Evolutionary conservation across 2,797 vertebrate genomes (phyloP).

Genomic region (Meriones psammophilus): DNA sequence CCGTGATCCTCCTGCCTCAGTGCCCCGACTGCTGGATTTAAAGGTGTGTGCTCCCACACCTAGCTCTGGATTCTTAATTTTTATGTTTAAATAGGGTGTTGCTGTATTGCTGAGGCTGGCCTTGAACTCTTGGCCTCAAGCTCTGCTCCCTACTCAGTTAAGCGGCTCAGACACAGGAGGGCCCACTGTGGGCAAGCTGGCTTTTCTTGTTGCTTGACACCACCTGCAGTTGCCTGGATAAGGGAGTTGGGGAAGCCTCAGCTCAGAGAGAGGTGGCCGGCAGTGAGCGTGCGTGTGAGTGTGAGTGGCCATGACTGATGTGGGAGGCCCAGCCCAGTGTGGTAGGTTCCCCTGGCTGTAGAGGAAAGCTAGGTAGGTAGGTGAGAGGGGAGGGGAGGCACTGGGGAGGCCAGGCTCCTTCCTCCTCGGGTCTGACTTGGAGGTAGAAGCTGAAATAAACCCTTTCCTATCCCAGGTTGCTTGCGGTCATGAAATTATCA

Average conservation of each 20-base stretch:
- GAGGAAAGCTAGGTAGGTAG: neutral
- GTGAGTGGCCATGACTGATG: neutral
- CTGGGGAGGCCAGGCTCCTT: no score
- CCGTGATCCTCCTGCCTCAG: neutral
- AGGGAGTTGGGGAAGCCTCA: neutral
- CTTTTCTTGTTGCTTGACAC: neutral
- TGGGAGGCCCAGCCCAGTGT: neutral
- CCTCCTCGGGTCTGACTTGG: neutral
- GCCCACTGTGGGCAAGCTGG: neutral
- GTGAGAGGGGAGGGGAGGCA: no score
- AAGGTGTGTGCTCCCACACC: neutral
- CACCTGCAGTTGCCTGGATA: neutral
- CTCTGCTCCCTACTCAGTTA: neutral
- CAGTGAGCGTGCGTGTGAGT: no score
- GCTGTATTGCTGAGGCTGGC: neutral
- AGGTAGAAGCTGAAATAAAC: neutral
- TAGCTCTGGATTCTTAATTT: neutral
- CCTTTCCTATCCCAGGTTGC: neutral
- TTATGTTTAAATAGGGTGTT: neutral
- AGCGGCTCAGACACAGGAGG: neutral
- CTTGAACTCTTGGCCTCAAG: neutral
- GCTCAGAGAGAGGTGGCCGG: no score
- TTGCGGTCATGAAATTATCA: neutral
- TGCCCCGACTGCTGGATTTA: neutral
- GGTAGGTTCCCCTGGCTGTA: neutral